Conservation (phyloP, 2,888 invertebrate species). For the Apantesis nais region DNA sequence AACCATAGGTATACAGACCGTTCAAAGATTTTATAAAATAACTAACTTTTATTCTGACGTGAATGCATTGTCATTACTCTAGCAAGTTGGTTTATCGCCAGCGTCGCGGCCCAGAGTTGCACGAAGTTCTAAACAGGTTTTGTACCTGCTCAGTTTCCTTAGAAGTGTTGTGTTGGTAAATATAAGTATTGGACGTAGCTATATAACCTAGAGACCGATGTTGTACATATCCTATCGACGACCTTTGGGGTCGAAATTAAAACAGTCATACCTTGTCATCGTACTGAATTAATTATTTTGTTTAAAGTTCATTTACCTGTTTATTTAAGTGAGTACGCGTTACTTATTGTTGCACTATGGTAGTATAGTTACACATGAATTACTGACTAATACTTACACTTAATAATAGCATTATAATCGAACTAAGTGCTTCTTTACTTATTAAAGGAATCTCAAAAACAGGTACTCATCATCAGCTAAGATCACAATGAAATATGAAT, state of each 20-base stretch:
- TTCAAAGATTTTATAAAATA: too few relatives aligned
- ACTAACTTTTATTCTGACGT: not conserved
- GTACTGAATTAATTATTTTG: not conserved
- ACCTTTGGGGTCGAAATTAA: not conserved
- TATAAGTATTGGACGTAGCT: not conserved
- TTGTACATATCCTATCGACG: not conserved
- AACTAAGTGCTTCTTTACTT: not conserved
- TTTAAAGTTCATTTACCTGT: slow-evolving; percentile 14
- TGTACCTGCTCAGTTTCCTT: not conserved
- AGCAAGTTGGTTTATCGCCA: not conserved
- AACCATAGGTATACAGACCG: not conserved
- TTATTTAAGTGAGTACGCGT: slow-evolving; percentile 17
- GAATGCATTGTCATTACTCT: not conserved
- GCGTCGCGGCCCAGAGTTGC: not conserved
- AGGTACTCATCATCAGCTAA: too few relatives aligned
- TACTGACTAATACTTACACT: slow-evolving; percentile 1
- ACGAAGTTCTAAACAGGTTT: not conserved
- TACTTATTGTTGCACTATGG: slow-evolving; percentile 31
- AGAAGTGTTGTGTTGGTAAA: not conserved
- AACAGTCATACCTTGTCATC: not conserved
- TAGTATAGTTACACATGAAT: not conserved
- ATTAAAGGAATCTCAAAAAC: not conserved
- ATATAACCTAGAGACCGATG: not conserved
- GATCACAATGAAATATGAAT: too few relatives aligned
- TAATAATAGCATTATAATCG: not conserved